Percentiles rank a stretch among this genome's conserved stretches.
These are phyloP conservation scores for Todiramphus saurophagus DNA, from an alignment of 2,113 vertebrate genomes.

Conservation along the genomic window DNA sequence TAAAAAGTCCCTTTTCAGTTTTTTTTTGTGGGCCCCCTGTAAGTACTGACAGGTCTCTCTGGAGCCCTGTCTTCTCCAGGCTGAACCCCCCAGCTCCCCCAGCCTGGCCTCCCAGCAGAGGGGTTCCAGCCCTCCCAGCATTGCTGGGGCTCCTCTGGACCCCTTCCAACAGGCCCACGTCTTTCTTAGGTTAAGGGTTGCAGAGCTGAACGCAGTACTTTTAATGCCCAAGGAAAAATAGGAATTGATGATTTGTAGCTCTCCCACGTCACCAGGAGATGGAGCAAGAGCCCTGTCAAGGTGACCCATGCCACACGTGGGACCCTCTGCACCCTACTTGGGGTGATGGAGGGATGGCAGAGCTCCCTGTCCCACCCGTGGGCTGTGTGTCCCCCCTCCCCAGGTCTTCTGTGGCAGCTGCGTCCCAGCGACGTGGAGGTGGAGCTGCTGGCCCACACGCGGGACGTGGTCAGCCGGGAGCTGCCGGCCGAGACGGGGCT, in stretches of 20 bases:
- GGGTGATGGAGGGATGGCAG: accelerated
- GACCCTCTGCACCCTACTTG: accelerated
- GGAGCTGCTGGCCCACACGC: conserved; percentile 90
- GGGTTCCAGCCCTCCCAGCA: background rate
- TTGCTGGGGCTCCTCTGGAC: background rate
- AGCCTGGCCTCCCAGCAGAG: background rate
- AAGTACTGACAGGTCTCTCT: background rate
- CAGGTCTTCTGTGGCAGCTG: conserved; percentile 96
- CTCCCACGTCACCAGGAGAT: background rate
- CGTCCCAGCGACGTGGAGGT: conserved; percentile 95
- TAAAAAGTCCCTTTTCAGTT: background rate
- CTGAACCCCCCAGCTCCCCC: background rate
- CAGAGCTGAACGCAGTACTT: background rate
- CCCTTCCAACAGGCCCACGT: background rate
- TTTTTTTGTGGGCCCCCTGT: background rate
- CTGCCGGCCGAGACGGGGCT: conserved; percentile 91
- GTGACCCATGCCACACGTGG: accelerated
- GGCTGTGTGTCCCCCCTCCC: no score
- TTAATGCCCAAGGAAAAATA: accelerated
- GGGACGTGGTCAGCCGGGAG: conserved; percentile 86
- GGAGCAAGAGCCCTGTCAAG: background rate
- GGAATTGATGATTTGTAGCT: background rate
- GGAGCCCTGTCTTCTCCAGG: background rate
- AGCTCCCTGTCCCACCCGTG: accelerated
- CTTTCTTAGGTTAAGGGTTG: background rate